These are phyloP conservation scores for Acanthopagrus latus DNA, from an alignment of 2,797 vertebrate species.

Conservation along the genomic window DNA sequence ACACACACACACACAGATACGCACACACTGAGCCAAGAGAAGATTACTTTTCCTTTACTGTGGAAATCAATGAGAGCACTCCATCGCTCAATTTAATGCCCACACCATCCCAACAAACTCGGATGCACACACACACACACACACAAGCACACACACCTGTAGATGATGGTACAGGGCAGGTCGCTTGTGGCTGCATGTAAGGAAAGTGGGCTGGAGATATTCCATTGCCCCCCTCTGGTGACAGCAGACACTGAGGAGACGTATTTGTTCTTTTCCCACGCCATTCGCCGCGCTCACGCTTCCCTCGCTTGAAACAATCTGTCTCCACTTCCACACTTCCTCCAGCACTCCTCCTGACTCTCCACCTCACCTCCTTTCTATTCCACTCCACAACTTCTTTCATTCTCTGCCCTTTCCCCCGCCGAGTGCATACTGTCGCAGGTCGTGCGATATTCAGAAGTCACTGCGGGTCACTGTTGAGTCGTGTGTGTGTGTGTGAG, in stretches of 20 bases:
- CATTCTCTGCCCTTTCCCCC: constrained; percentile 59
- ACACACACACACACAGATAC: background rate
- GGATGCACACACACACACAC: constrained; percentile 8
- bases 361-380: constrained; percentile 27
- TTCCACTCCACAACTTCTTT: constrained; percentile 51
- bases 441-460: constrained; percentile 66
- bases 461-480: constrained; percentile 59
- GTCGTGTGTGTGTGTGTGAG: constrained; percentile 25
- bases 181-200: constrained; percentile 27
- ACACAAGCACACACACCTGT: constrained; percentile 46
- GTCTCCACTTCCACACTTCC: constrained; percentile 17
- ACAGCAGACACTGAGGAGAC: constrained; percentile 31
- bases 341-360: constrained; percentile 8
- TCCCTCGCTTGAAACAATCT: constrained; percentile 20
- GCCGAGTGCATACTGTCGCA: constrained; percentile 36
- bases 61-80: constrained; percentile 80
- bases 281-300: background rate
- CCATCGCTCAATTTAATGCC: constrained; percentile 80
- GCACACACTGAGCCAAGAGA: constrained; percentile 53
- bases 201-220: constrained; percentile 51
- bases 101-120: constrained; percentile 57
- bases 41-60: constrained; percentile 82
- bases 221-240: constrained; percentile 63
- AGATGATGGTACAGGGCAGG: constrained; percentile 34
- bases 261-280: constrained; percentile 1